Conservation (phyloP, 2,888 invertebrate species). For the Mayetiola destructor region DNA sequence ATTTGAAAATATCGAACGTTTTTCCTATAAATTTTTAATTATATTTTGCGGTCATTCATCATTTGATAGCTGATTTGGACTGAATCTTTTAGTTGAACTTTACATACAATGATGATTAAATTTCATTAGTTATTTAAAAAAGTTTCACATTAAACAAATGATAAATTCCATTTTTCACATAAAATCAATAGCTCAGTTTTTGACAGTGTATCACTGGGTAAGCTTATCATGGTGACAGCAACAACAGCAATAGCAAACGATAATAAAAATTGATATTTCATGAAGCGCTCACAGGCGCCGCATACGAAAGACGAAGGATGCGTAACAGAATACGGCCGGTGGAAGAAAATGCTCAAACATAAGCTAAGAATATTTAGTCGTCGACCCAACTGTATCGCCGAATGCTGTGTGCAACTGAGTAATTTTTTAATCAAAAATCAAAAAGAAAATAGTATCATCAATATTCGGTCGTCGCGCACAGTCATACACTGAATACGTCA, state of each 20-base stretch:
- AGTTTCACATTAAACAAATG: too few relatives aligned
- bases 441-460: too few relatives aligned
- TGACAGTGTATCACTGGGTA: not conserved
- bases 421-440: too few relatives aligned
- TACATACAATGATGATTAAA: not conserved
- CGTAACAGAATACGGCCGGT: slow-evolving; percentile 2
- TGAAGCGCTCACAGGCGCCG: slow-evolving; percentile 5
- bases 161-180: too few relatives aligned
- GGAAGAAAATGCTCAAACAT: slow-evolving; percentile 2
- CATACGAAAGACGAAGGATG: not conserved
- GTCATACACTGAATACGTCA: too few relatives aligned
- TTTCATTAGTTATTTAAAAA: too few relatives aligned
- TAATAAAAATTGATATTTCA: not conserved
- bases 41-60: too few relatives aligned
- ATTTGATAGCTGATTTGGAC: too few relatives aligned
- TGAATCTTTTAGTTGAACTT: too few relatives aligned
- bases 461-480: too few relatives aligned
- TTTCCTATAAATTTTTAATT: too few relatives aligned
- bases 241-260: not conserved
- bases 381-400: slow-evolving; percentile 1
- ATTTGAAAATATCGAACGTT: not conserved
- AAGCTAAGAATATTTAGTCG: slow-evolving; percentile 2
- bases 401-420: not conserved
- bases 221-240: slow-evolving; percentile 1
- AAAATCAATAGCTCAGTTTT: too few relatives aligned